Evolutionary conservation across 2,113 vertebrate species (phyloP).

Genomic region (Hippocampus zosterae): DNA sequence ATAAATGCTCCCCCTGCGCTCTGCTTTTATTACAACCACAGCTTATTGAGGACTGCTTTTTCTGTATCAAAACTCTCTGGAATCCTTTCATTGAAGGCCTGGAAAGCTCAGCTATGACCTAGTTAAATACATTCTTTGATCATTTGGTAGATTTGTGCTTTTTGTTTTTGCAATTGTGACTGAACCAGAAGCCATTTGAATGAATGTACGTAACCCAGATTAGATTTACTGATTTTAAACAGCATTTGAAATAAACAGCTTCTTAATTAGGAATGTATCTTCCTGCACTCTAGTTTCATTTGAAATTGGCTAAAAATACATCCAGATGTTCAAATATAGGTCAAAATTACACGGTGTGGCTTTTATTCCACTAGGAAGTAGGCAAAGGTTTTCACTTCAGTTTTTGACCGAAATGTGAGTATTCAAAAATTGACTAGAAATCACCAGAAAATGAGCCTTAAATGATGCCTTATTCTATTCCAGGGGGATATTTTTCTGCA

Average conservation of each 20-base stretch:
- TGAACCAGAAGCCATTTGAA: neutral
- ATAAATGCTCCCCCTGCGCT: constrained; percentile 27
- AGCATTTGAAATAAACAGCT: neutral
- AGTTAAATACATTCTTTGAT: neutral
- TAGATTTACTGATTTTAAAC: neutral
- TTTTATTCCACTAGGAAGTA: no score
- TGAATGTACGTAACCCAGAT: neutral
- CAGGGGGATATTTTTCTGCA: no score
- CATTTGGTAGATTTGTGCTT: neutral
- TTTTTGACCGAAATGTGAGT: no score
- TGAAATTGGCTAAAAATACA: no score
- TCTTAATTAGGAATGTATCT: neutral
- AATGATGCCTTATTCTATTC: no score
- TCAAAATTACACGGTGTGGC: no score
- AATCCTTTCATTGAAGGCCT: constrained; percentile 6
- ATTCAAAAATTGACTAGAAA: no score
- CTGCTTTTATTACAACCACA: constrained; percentile 35
- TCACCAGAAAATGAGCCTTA: no score
- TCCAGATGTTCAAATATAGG: no score
- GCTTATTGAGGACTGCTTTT: constrained; percentile 15
- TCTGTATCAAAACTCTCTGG: constrained; percentile 8
- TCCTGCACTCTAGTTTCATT: no score
- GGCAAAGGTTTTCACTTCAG: no score
- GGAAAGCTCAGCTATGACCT: neutral
- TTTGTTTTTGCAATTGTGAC: neutral